Base-by-base conservation (phyloP, 92 coral and sea anemone genomes). In the Epizoanthus stellaris region DNA sequence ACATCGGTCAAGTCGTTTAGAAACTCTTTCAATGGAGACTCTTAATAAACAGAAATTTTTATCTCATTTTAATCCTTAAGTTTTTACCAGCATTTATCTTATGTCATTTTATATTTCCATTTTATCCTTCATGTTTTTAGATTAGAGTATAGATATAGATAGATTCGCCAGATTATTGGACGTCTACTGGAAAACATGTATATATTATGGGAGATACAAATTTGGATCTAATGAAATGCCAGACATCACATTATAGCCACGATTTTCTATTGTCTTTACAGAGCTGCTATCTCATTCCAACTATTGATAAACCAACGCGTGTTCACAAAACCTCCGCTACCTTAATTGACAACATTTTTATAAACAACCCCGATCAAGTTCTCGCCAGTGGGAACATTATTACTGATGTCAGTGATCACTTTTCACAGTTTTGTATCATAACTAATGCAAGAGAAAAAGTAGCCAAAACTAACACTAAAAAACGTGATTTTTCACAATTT, bases 361-460 rank as follows among this genome's bases (percentile, higher is more conserved):
- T 80, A 21, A 89, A 89, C 56, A 40, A 58, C 45, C 69, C 73
- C 13, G 84, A 84, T 3, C 5, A 76, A 52, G 5, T 43, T 53
- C 77, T 84, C 5, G 4, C 42, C 3, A 83, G 89, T 64, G 91
- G 94, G 5, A 91, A 87, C 36, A 84, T 87, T n/a, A 71, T 91
- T 11, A 77, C 89, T 34, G 91, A 87, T 45, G 68, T 79, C 2
- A 84, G 91, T 54, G 91, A 91, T 73, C 91, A 91, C 73, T 88
- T 67, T 80, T 61, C 85, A 30, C 85, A 77, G 62, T 91, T 91
- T 53, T 87, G 94, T 67, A 84, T 91, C 43, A 23, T 58, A 25
- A 11, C 62, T 17, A 20, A 74, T 47, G 72, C 77, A 49, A 88
- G 70, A 75, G 74, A 70, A 65, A 75, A 70, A 81, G 21, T 75